Evolutionary conservation across 2,797 vertebrate genomes (phyloP).

Genomic region (Pangasius krempfi): DNA sequence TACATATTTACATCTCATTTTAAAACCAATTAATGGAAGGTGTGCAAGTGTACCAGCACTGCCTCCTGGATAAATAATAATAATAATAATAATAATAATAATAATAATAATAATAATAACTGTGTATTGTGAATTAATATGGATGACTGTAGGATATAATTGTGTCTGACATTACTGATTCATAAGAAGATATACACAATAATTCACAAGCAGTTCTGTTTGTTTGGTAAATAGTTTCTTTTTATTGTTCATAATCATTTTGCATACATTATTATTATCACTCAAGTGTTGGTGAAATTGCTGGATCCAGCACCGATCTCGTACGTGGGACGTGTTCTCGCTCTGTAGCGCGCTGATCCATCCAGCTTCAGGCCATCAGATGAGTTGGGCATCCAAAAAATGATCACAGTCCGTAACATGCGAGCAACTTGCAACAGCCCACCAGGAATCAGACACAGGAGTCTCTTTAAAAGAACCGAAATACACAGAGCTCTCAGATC

Average conservation of each 20-base stretch:
- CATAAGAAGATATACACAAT: not conserved
- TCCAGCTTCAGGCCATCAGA: conserved; percentile 49
- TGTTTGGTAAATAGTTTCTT: conserved; percentile 67
- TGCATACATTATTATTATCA: conserved; percentile 80
- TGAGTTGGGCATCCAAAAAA: conserved; percentile 54
- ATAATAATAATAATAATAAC: not conserved
- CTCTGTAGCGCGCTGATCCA: conserved; percentile 50
- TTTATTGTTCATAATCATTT: conserved; percentile 77
- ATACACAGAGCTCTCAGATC: conserved; percentile 6
- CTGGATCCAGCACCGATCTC: conserved; percentile 62
- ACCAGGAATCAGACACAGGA: conserved; percentile 41
- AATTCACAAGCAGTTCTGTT: conserved; percentile 4
- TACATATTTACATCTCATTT: not conserved
- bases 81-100: not conserved
- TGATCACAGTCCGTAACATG: conserved; percentile 56
- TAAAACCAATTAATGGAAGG: not conserved
- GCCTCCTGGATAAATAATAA: not conserved
- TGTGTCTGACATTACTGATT: not conserved
- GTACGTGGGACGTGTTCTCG: conserved; percentile 55
- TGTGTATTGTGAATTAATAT: not conserved
- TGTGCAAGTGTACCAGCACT: not conserved
- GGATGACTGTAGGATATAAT: not conserved
- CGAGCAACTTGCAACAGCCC: conserved; percentile 52
- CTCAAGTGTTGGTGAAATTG: conserved; percentile 74
- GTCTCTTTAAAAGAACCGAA: conserved; percentile 35